Base-by-base conservation (phyloP, 92 coral and sea anemone genomes). In the Bergia sp. region DNA sequence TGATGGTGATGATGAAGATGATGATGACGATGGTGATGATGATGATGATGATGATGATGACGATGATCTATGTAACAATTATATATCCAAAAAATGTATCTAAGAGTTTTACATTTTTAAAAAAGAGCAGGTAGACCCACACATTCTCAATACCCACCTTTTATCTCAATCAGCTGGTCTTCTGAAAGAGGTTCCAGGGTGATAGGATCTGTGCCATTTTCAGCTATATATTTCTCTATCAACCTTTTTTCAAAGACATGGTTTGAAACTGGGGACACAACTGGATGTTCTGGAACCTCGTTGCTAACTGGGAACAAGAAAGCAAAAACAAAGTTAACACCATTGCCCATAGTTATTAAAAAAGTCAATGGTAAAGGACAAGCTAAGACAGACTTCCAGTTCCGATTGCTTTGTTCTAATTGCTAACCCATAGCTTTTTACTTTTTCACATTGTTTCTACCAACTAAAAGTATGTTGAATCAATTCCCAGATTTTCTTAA, bases 171-270 rank as follows among this genome's bases (percentile, higher is more conserved):
- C 18, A 97, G 92, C 86, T 97, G 99, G 65, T 97, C 99, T 77
- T 95, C 99, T 90, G 99, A 86, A n/a, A 97, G 43, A 1, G 93
- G 92, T 50, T 97, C 99, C 82, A 96, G 95, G 53, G 94, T 94
- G 20, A 97, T 92, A 2, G 99, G 99, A 89, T 97, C 99, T 79
- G 96, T 96, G 23, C 99, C 99, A 94, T 97, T 97, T 88, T 97
- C 99, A 86, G 99, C 98, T 6, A 97, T 93, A 53, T 97, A 97
- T 86, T 97, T 97, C 85, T 97, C 99, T 81, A 97, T 92, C 57
- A 97, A 92, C 76, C 98, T 91, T 89, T 96, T 89, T 85, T 97
- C 99, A 95, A 97, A 97, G 76, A 97, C 96, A 84, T 94, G 94
- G 82, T 94, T 95, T 37, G 99, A 97, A 18, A 88, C 89, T 3